phyloP scores from a whole-genome alignment of 1,140 invertebrate species.

The Drosophila ananassae region DNA sequence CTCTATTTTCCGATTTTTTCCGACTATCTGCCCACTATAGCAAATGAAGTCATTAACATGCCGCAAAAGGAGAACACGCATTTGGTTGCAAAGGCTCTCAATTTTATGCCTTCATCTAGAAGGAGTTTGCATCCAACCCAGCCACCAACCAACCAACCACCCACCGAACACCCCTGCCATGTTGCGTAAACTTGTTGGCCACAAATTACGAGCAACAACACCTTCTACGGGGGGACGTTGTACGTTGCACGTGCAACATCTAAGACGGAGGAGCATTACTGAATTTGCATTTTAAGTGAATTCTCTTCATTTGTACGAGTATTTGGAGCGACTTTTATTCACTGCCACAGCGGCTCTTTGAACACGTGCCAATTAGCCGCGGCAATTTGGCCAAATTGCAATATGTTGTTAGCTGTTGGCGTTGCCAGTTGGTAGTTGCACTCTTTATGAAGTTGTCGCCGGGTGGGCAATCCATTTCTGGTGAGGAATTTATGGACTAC shows the following conservation, averaged over 20 bases:
- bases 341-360: slow-evolving; percentile 25
- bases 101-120: slow-evolving; percentile 71
- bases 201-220: slow-evolving; percentile 71
- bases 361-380: slow-evolving; percentile 79
- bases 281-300: slow-evolving; percentile 80
- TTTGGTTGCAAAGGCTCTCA: slow-evolving; percentile 47
- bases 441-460: slow-evolving; percentile 74
- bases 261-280: slow-evolving; percentile 24
- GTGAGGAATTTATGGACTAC: slow-evolving; percentile 50
- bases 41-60: slow-evolving; percentile 63
- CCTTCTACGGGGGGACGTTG: slow-evolving; percentile 40
- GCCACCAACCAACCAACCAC: not conserved
- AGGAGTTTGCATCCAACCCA: slow-evolving; percentile 1
- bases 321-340: slow-evolving; percentile 52
- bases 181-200: slow-evolving; percentile 72
- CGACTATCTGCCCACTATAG: slow-evolving; percentile 39
- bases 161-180: slow-evolving; percentile 13
- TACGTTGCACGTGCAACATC: slow-evolving; percentile 38
- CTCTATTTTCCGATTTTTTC: slow-evolving; percentile 29
- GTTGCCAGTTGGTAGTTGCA: slow-evolving; percentile 43
- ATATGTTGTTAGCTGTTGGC: slow-evolving; percentile 77
- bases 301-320: slow-evolving; percentile 69
- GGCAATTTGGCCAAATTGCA: slow-evolving; percentile 80
- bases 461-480: slow-evolving; percentile 32
- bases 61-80: slow-evolving; percentile 62